These are phyloP conservation scores for Osmerus eperlanus DNA, from an alignment of 2,113 vertebrate genomes.

Conservation along the genomic window DNA sequence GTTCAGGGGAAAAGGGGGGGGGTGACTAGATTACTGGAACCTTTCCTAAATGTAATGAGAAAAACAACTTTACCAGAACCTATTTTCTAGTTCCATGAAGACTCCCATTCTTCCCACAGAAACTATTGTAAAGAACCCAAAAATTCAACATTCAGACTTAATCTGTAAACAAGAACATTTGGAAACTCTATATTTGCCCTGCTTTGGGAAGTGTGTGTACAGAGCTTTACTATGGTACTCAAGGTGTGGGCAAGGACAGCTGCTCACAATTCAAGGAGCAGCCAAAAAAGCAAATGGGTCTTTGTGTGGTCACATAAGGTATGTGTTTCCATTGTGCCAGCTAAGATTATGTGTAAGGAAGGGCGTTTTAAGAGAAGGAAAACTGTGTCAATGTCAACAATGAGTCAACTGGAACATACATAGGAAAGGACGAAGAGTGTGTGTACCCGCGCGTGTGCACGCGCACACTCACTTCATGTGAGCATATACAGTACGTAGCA, in stretches of 20 bases:
- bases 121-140: slow-evolving; percentile 6
- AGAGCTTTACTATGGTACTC: slow-evolving; percentile 40
- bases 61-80: slow-evolving; percentile 58
- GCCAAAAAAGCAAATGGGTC: slow-evolving; percentile 28
- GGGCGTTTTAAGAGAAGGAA: slow-evolving; percentile 53
- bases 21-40: slow-evolving; percentile 52
- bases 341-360: slow-evolving; percentile 57
- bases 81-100: slow-evolving; percentile 44
- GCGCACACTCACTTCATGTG: neutral
- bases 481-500: neutral
- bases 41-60: slow-evolving; percentile 40
- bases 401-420: slow-evolving; percentile 51
- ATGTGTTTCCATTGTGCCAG: slow-evolving; percentile 46
- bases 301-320: slow-evolving; percentile 57
- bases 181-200: slow-evolving; percentile 35
- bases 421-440: slow-evolving; percentile 30
- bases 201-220: slow-evolving; percentile 7
- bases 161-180: slow-evolving; percentile 21
- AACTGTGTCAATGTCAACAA: slow-evolving; percentile 55
- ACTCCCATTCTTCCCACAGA: slow-evolving; percentile 19
- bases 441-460: neutral
- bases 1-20: slow-evolving; percentile 29
- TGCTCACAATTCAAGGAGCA: slow-evolving; percentile 46
- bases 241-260: slow-evolving; percentile 53
- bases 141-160: slow-evolving; percentile 31